phyloP scores from a whole-genome alignment of 2,113 vertebrate species.

The Rhegmatorhina hoffmannsi region DNA sequence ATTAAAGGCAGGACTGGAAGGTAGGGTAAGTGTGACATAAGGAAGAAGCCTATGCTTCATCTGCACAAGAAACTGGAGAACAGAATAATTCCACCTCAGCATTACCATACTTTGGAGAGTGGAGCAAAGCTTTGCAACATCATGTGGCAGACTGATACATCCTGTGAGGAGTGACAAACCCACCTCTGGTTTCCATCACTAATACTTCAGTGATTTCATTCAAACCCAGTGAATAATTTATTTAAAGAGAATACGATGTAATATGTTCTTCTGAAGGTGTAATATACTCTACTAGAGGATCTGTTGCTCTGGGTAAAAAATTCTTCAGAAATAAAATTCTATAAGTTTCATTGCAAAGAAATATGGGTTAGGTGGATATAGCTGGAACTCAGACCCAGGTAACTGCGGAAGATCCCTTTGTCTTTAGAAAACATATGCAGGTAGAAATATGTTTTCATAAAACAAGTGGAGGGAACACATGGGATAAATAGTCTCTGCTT shows the following conservation, averaged over 20 bases:
- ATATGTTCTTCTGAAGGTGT: background rate
- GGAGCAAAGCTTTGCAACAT: background rate
- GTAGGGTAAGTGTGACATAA: too few relatives aligned
- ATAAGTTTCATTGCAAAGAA: background rate
- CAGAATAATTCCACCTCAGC: background rate
- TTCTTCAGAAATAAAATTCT: background rate
- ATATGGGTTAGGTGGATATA: background rate
- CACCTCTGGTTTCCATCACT: background rate
- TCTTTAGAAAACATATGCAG: background rate
- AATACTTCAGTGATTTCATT: background rate
- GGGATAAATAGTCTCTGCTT: background rate
- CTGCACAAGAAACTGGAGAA: background rate
- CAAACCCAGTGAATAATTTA: background rate
- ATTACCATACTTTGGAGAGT: background rate
- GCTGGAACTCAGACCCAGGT: background rate
- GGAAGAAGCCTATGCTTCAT: background rate
- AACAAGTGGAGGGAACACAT: background rate
- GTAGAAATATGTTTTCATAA: background rate
- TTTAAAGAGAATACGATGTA: background rate
- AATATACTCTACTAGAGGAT: background rate
- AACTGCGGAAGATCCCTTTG: background rate
- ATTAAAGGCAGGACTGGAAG: background rate
- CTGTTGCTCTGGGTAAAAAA: background rate
- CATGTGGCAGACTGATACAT: background rate
- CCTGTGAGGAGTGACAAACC: background rate